phyloP scores from a whole-genome alignment of 2,888 invertebrate species.

The Laothoe populi region DNA sequence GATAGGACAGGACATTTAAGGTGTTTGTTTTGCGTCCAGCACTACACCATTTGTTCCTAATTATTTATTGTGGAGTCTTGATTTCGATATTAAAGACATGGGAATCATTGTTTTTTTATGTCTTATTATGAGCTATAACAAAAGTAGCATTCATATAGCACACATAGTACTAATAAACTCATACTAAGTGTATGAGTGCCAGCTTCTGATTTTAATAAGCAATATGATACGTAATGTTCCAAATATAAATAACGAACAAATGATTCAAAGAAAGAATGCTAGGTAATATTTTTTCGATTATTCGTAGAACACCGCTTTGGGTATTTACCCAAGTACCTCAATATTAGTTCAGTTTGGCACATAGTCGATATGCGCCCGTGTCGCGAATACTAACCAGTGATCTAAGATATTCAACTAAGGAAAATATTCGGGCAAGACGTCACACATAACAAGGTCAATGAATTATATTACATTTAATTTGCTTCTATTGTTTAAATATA shows the following conservation, averaged over 20 bases:
- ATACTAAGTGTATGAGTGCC: too few relatives aligned
- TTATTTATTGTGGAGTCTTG: constrained; percentile 23
- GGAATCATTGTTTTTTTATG: background rate
- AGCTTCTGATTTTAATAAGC: too few relatives aligned
- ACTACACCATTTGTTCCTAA: constrained; percentile 33
- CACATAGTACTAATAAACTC: too few relatives aligned
- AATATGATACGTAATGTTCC: background rate
- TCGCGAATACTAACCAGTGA: constrained; percentile 20
- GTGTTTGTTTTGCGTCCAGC: constrained; percentile 43
- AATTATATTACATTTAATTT: background rate
- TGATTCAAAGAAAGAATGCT: background rate
- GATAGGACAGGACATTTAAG: constrained; percentile 44
- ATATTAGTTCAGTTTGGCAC: constrained; percentile 9
- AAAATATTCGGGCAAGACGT: constrained; percentile 14
- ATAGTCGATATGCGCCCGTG: background rate
- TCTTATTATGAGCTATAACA: too few relatives aligned
- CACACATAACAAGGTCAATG: background rate
- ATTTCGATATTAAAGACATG: background rate
- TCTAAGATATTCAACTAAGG: constrained; percentile 29
- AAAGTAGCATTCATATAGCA: too few relatives aligned
- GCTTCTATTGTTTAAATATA: too few relatives aligned
- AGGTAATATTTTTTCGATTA: background rate
- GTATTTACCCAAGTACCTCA: constrained; percentile 1
- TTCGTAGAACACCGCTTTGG: background rate
- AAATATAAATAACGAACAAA: background rate